Percentiles rank a stretch among this genome's conserved stretches.
These are phyloP conservation scores for Silurus lanzhouensis DNA, from an alignment of 2,797 vertebrate genomes.

Conservation along the genomic window DNA sequence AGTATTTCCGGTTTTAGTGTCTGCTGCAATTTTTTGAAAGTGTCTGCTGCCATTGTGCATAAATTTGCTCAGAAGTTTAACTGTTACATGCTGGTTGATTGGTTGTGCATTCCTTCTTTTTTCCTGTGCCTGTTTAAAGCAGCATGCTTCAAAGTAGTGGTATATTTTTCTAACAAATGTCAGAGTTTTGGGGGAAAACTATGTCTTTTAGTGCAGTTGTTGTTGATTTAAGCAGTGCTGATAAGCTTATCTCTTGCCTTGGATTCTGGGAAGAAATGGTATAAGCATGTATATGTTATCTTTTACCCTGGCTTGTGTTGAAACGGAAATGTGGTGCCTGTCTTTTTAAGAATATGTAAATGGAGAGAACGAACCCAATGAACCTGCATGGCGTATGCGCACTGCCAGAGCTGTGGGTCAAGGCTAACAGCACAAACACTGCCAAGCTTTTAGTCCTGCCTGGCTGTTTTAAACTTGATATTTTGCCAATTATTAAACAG, in stretches of 20 bases:
- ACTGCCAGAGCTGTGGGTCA: conserved; percentile 52
- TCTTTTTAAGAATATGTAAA: conserved; percentile 63
- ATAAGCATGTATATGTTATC: conserved; percentile 43
- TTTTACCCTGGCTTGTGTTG: conserved; percentile 35
- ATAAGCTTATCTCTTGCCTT: conserved; percentile 35
- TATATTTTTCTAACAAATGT: conserved; percentile 5
- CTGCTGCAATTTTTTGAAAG: conserved; percentile 58
- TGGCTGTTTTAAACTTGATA: conserved; percentile 26
- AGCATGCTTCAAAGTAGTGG: conserved; percentile 1
- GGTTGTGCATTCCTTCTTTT: conserved; percentile 29
- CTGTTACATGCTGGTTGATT: conserved; percentile 25
- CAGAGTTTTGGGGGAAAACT: not conserved
- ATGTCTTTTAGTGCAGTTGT: conserved; percentile 21
- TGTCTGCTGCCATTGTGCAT: conserved; percentile 44
- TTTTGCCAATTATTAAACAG: conserved; percentile 19
- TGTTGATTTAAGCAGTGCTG: conserved; percentile 18
- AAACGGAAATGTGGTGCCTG: conserved; percentile 54
- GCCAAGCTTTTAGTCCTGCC: conserved; percentile 38
- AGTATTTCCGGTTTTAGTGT: conserved; percentile 72
- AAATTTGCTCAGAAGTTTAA: conserved; percentile 49
- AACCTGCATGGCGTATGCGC: conserved; percentile 53
- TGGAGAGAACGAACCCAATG: conserved; percentile 58
- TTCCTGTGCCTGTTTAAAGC: conserved; percentile 21
- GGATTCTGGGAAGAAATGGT: conserved; percentile 31
- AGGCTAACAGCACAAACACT: conserved; percentile 43